Percentiles rank a stretch among this genome's conserved stretches.
These are phyloP conservation scores for Dynastes maya DNA, from an alignment of 2,888 invertebrate species.

Conservation along the genomic window DNA sequence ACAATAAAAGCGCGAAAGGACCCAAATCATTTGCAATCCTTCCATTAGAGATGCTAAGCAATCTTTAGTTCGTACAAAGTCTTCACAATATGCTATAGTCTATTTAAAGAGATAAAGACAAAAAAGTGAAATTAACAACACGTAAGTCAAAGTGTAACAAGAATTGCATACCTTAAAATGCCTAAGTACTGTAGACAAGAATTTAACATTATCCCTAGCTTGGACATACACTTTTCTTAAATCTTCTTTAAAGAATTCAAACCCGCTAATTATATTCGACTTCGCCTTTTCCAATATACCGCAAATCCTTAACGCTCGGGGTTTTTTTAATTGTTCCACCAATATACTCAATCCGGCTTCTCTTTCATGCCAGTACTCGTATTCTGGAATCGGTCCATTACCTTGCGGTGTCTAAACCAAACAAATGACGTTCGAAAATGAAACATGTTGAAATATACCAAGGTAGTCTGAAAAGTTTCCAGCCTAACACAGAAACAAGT, in stretches of 20 bases:
- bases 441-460: not conserved
- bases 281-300: conserved; percentile 73
- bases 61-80: conserved; percentile 81
- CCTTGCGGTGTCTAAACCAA: conserved; percentile 75
- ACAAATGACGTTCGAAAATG: conserved; percentile 1
- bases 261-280: conserved; percentile 75
- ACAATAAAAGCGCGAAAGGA: conserved; percentile 88
- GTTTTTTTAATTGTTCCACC: conserved; percentile 87
- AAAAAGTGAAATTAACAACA: not conserved
- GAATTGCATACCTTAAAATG: conserved; percentile 76
- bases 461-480: no score
- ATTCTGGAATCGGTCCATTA: conserved; percentile 88
- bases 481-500: no score
- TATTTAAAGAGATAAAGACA: conserved; percentile 57
- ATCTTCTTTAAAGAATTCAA: conserved; percentile 76
- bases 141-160: not conserved
- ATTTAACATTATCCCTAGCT: conserved; percentile 86
- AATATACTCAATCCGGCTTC: conserved; percentile 84
- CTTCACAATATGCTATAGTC: conserved; percentile 70
- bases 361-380: conserved; percentile 88
- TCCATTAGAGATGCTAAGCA: conserved; percentile 86
- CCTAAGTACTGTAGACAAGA: conserved; percentile 82
- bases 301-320: conserved; percentile 77
- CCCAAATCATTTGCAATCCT: conserved; percentile 92
- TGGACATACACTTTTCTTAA: conserved; percentile 79